Percentiles rank a stretch among this genome's conserved stretches.
Evolutionary conservation across 2,797 vertebrate genomes (phyloP).

Genomic region (Phyllotis vaccarum): DNA sequence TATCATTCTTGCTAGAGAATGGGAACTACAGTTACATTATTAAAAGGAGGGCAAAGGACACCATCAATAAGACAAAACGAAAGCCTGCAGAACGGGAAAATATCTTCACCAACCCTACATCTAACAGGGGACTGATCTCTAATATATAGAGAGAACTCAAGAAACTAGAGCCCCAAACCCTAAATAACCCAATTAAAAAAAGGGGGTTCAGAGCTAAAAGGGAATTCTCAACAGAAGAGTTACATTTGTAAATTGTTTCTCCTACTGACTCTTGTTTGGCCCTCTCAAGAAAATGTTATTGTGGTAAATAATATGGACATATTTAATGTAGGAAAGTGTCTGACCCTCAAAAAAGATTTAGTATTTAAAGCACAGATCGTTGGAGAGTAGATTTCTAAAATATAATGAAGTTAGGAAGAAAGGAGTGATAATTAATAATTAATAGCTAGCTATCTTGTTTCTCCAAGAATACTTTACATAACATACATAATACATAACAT

Average conservation of each 20-base stretch:
- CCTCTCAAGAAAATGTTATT: conserved; percentile 39
- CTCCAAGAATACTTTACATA: not conserved
- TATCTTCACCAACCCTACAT: no score
- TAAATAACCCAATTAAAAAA: no score
- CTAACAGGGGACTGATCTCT: no score
- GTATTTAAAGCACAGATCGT: not conserved
- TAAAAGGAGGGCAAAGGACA: no score
- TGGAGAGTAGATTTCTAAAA: not conserved
- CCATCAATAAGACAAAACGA: no score
- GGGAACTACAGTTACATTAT: conserved; percentile 87
- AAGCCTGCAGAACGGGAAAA: no score
- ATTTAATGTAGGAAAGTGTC: not conserved
- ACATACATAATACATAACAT: not conserved
- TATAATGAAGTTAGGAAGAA: not conserved
- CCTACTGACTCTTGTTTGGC: conserved; percentile 47
- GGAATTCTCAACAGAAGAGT: no score
- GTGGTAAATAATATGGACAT: conserved; percentile 49
- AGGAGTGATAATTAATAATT: not conserved
- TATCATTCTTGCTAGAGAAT: conserved; percentile 87
- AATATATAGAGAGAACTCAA: no score
- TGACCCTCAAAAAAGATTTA: conserved; percentile 31
- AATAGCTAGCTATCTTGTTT: not conserved
- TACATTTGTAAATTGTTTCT: conserved; percentile 50
- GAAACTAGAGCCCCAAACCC: no score
- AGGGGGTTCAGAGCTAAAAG: no score